A percentile compares a stretch with the other conserved stretches of the same genome.
phyloP scores from a whole-genome alignment of 2,888 invertebrate genomes.

The Oegoconia quadripuncta region DNA sequence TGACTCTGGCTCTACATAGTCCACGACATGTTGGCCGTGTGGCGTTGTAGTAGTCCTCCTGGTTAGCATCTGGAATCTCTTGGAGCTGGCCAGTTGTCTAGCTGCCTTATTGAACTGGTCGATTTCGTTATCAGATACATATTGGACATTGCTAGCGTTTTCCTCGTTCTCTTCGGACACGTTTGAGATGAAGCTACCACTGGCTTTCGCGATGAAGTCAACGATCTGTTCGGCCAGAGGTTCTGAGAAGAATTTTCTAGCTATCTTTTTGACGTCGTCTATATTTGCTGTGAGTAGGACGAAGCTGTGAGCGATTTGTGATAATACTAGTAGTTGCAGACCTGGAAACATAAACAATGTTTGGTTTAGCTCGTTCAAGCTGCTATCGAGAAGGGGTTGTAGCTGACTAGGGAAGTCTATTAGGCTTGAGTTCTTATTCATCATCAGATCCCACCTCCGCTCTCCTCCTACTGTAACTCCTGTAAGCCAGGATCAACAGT shows the following conservation, averaged over 20 bases:
- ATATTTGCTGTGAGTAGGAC: conserved; percentile 51
- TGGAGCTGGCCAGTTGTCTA: not conserved
- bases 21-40: not conserved
- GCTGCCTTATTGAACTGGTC: not conserved
- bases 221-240: conserved; percentile 19
- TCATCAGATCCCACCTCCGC: too few species aligned
- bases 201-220: conserved; percentile 1
- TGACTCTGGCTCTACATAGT: not conserved
- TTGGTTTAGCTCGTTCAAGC: too few species aligned
- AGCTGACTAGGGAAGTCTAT: too few species aligned
- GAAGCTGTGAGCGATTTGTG: conserved; percentile 28
- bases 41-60: not conserved
- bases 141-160: not conserved
- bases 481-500: too few species aligned
- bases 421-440: too few species aligned
- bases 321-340: conserved; percentile 29
- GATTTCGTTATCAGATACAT: conserved; percentile 1
- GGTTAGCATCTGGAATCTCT: not conserved
- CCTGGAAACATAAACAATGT: conserved; percentile 45
- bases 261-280: conserved; percentile 50
- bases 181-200: not conserved
- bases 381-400: too few species aligned
- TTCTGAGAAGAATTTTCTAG: conserved; percentile 46
- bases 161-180: conserved; percentile 9
- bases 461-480: too few species aligned